phyloP scores from a whole-genome alignment of 92 coral and sea anemone genomes.

The Galaxea fascicularis region DNA sequence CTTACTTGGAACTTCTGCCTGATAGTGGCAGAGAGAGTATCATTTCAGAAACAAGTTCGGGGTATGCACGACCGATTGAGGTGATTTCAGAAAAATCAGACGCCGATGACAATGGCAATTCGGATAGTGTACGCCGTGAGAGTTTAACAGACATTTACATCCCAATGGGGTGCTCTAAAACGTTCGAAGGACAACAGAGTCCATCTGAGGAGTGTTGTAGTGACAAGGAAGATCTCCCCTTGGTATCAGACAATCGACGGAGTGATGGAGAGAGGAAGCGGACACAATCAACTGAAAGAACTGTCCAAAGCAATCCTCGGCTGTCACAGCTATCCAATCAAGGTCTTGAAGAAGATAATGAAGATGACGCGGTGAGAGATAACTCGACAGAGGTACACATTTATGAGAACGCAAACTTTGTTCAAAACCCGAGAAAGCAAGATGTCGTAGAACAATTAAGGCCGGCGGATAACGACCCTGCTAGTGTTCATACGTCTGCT shows the following conservation, averaged over 20 bases:
- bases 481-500: neutral
- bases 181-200: neutral
- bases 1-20: slow-evolving; percentile 75
- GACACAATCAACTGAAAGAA: neutral
- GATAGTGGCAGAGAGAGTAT: slow-evolving; percentile 39
- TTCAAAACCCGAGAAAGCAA: neutral
- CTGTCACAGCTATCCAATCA: slow-evolving; percentile 1
- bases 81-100: slow-evolving; percentile 49
- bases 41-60: slow-evolving; percentile 90
- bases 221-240: neutral
- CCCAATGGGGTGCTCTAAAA: slow-evolving; percentile 29
- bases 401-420: slow-evolving; percentile 19
- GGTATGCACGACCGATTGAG: slow-evolving; percentile 89
- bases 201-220: neutral
- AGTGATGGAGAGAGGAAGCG: neutral
- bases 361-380: neutral
- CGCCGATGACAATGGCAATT: neutral
- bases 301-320: neutral
- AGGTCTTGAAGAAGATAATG: slow-evolving; percentile 6
- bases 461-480: neutral
- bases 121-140: slow-evolving; percentile 15
- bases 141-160: slow-evolving; percentile 60
- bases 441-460: neutral
- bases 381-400: neutral
- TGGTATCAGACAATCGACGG: neutral